Percentiles rank a stretch among this genome's conserved stretches.
phyloP scores from a whole-genome alignment of 2,888 invertebrate genomes.

The Drosophila cracens region DNA sequence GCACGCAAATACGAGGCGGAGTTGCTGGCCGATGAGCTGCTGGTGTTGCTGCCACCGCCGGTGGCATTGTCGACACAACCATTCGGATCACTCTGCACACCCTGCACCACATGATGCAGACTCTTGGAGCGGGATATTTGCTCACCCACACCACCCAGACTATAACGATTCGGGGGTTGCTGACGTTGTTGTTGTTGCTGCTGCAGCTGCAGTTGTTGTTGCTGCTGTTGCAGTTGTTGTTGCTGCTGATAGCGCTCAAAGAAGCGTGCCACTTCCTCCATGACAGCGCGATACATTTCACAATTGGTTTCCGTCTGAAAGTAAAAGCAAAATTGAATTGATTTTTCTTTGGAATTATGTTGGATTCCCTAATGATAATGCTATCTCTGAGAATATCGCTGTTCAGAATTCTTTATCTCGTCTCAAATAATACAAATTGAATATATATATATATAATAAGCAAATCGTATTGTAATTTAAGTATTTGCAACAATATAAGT shows the following conservation, averaged over 20 bases:
- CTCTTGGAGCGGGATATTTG: conserved; percentile 85
- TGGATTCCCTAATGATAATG: too few species aligned
- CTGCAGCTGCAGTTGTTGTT: conserved; percentile 50
- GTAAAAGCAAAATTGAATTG: neutral
- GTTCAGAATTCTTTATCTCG: neutral
- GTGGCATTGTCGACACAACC: conserved; percentile 26
- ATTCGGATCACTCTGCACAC: conserved; percentile 60
- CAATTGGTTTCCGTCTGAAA: conserved; percentile 88
- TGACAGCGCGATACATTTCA: conserved; percentile 89
- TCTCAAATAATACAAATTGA: neutral
- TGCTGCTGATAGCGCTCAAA: conserved; percentile 86
- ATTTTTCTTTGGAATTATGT: neutral
- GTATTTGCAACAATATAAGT: neutral
- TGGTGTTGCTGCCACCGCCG: conserved; percentile 22
- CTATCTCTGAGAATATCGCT: accelerated
- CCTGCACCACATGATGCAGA: conserved; percentile 83
- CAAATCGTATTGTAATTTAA: neutral
- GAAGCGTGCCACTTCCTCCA: conserved; percentile 89
- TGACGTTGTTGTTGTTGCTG: conserved; percentile 52
- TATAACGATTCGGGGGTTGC: conserved; percentile 46
- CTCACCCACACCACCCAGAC: conserved; percentile 64
- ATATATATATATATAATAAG: neutral
- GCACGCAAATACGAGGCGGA: conserved; percentile 76
- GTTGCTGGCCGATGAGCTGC: conserved; percentile 41
- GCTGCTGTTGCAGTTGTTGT: conserved; percentile 60